Conservation (phyloP, 2,113 vertebrate genomes). For the Peucedramus taeniatus region DNA sequence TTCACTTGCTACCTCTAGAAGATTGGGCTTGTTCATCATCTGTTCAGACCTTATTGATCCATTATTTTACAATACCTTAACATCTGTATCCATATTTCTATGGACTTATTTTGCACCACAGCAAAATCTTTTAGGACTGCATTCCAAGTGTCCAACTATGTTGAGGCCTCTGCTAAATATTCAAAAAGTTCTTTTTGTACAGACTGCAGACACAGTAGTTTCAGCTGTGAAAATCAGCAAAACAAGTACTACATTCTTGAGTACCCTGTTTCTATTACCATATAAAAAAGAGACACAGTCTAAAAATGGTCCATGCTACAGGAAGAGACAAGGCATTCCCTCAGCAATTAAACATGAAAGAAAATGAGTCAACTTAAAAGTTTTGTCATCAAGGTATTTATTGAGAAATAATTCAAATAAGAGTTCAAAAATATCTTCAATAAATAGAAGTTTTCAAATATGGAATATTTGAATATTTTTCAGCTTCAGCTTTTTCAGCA, state of each 20-base stretch:
- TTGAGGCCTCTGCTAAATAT: neutral
- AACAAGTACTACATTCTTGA: neutral
- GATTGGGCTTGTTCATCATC: neutral
- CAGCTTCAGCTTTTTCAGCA: neutral
- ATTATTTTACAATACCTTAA: neutral
- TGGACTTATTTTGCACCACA: neutral
- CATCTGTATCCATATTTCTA: neutral
- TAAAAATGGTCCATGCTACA: neutral
- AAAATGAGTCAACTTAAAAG: neutral
- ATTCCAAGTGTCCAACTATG: neutral
- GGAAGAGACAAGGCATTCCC: neutral
- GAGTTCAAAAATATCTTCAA: neutral
- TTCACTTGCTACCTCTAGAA: neutral
- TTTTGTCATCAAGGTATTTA: neutral
- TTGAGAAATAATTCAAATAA: neutral
- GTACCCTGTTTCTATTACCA: neutral
- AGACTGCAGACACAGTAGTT: neutral
- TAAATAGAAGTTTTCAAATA: neutral
- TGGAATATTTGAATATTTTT: neutral
- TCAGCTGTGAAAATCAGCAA: constrained; percentile 5
- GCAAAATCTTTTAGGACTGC: neutral
- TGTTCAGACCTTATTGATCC: neutral
- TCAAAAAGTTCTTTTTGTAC: neutral
- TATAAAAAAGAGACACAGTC: neutral
- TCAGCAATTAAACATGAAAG: neutral